Evolutionary conservation across 2,888 invertebrate species (phyloP).

Genomic region (Uropetala carovei): DNA sequence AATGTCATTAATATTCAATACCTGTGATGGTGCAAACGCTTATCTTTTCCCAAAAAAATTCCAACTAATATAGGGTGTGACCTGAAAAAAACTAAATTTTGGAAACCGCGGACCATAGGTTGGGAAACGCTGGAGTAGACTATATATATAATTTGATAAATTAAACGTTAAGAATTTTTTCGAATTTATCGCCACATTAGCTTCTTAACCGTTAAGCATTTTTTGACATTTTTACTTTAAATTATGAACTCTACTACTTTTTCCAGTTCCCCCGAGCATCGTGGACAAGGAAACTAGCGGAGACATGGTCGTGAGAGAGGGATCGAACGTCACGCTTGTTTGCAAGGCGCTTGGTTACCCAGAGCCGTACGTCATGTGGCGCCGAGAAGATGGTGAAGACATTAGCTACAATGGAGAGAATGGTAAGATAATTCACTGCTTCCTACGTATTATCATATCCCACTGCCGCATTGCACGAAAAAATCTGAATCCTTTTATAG

Average conservation of each 20-base stretch:
- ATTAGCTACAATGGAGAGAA: conserved; percentile 93
- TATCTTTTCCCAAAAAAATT: no score
- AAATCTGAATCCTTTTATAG: neutral
- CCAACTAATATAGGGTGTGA: no score
- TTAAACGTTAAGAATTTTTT: neutral
- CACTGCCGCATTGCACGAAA: neutral
- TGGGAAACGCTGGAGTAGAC: no score
- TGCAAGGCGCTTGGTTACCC: conserved; percentile 93
- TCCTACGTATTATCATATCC: neutral
- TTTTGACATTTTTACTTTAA: neutral
- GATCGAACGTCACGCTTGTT: conserved; percentile 90
- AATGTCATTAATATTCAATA: no score
- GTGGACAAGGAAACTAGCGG: conserved; percentile 93
- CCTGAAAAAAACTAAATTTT: no score
- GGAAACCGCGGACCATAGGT: no score
- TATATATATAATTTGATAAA: neutral
- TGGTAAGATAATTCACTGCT: conserved; percentile 78
- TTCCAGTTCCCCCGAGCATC: conserved; percentile 92
- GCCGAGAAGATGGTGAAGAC: conserved; percentile 91
- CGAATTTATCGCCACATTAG: neutral
- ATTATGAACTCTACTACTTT: conserved; percentile 33
- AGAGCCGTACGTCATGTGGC: conserved; percentile 95
- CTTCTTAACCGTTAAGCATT: neutral
- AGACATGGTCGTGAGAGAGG: conserved; percentile 94
- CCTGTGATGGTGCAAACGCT: no score